A percentile compares a stretch with the other conserved stretches of the same genome.
Conservation (phyloP, 2,797 vertebrate genomes). For the Cossypha heuglini region DNA sequence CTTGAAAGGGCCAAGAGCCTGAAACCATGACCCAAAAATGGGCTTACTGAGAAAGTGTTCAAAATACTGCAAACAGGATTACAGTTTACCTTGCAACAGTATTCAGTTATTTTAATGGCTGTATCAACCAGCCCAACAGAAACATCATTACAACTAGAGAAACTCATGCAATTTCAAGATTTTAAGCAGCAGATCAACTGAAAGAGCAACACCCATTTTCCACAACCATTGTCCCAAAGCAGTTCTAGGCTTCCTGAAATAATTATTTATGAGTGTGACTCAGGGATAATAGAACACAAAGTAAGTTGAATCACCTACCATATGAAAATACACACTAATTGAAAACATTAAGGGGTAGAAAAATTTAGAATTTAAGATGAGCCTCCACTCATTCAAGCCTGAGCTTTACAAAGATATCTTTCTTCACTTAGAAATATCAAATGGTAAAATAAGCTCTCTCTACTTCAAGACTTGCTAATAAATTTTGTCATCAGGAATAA, state of each 20-base stretch:
- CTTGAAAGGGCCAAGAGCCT: neutral
- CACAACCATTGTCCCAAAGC: neutral
- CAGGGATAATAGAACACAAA: neutral
- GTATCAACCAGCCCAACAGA: neutral
- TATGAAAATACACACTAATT: neutral
- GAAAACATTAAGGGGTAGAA: neutral
- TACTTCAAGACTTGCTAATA: neutral
- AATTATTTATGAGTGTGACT: neutral
- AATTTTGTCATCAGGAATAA: neutral
- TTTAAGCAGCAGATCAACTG: neutral
- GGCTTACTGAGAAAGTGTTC: neutral
- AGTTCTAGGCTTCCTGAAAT: neutral
- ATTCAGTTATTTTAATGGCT: neutral
- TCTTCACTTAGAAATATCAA: neutral
- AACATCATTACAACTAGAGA: neutral
- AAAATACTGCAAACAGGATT: neutral
- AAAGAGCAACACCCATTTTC: neutral
- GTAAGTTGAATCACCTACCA: neutral
- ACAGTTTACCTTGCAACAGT: neutral
- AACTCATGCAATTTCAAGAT: neutral
- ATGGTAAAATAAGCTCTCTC: neutral
- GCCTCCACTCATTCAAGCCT: neutral
- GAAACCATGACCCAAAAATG: neutral
- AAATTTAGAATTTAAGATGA: neutral
- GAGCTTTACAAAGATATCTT: neutral